phyloP scores from a whole-genome alignment of 2,113 vertebrate species.

The Catharus fuscescens region DNA sequence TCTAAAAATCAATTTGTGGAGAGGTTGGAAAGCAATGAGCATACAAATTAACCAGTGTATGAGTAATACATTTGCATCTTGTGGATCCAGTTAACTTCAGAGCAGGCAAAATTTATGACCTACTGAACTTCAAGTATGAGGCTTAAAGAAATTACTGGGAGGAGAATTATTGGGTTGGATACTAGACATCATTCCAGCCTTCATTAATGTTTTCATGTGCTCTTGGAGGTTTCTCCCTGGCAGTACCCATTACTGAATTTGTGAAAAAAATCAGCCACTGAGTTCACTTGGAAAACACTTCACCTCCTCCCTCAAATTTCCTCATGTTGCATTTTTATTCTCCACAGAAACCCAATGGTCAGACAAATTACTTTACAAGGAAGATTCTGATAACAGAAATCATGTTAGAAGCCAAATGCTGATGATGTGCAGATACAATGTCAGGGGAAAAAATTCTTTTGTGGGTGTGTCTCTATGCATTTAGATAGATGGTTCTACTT shows the following conservation, averaged over 20 bases:
- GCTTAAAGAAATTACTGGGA: constrained; percentile 53
- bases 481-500: background rate
- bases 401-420: background rate
- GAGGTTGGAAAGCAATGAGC: constrained; percentile 52
- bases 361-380: constrained; percentile 1
- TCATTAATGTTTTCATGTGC: constrained; percentile 24
- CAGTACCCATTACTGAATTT: constrained; percentile 4
- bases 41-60: constrained; percentile 56
- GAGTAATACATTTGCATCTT: constrained; percentile 56
- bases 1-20: constrained; percentile 66
- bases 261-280: constrained; percentile 6
- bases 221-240: constrained; percentile 28
- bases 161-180: constrained; percentile 48
- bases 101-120: constrained; percentile 62
- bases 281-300: constrained; percentile 34
- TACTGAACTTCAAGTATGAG: constrained; percentile 42
- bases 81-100: constrained; percentile 46
- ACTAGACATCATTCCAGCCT: constrained; percentile 40
- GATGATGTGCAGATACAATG: background rate
- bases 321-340: background rate
- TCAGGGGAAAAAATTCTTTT: background rate
- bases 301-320: constrained; percentile 11
- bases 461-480: background rate
- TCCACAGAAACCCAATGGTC: background rate
- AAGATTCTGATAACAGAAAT: constrained; percentile 1